Conservation (phyloP, 2,113 vertebrate genomes). For the Entelurus aequoreus region DNA sequence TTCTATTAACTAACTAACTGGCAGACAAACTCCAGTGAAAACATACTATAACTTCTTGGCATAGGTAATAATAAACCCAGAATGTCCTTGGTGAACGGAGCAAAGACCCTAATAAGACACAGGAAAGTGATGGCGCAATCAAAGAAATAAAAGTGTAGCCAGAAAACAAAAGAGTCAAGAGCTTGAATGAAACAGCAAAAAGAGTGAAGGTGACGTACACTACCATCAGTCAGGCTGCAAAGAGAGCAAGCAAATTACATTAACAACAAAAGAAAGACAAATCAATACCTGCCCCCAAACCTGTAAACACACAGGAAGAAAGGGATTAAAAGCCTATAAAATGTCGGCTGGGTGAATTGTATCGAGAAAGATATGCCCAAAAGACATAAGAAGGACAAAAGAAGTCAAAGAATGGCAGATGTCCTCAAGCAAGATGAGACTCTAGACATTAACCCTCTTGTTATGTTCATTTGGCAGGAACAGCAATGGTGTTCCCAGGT, state of each 20-base stretch:
- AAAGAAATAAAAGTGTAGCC: conserved; percentile 17
- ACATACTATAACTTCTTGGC: no score
- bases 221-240: conserved; percentile 32
- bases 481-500: no score
- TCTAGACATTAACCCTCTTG: no score
- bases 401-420: no score
- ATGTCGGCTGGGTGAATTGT: conserved; percentile 46
- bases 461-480: no score
- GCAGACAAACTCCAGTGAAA: no score
- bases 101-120: conserved; percentile 11
- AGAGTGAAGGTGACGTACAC: conserved; percentile 20
- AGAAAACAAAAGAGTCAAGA: conserved; percentile 19
- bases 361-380: conserved; percentile 40
- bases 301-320: conserved; percentile 56
- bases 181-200: conserved; percentile 27
- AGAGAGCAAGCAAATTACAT: conserved; percentile 35
- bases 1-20: no score
- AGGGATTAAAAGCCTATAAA: conserved; percentile 54
- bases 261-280: conserved; percentile 48
- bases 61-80: neutral
- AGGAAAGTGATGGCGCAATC: conserved; percentile 23
- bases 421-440: no score
- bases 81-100: neutral
- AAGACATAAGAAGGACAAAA: conserved; percentile 18
- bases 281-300: conserved; percentile 63